Conservation (phyloP, 2,797 vertebrate genomes). For the Pelochelys cantorii region DNA sequence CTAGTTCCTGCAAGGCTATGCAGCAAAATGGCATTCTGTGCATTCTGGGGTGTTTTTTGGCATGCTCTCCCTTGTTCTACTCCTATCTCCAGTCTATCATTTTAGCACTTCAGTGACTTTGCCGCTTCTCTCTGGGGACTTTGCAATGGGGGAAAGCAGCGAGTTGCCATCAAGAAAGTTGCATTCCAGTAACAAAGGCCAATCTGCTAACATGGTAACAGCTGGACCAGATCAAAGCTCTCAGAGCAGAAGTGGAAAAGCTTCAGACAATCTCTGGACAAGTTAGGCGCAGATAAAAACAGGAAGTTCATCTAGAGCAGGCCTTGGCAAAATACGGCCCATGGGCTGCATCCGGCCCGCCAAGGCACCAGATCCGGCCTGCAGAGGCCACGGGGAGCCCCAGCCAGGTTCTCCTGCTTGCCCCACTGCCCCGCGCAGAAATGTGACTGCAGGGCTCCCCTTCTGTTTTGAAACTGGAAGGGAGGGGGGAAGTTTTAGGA, state of each 20-base stretch:
- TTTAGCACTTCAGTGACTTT: not conserved
- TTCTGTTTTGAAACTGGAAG: too few species aligned
- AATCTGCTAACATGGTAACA: not conserved
- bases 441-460: too few species aligned
- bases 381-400: too few species aligned
- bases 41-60: not conserved
- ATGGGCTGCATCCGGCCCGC: too few species aligned
- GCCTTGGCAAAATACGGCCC: too few species aligned
- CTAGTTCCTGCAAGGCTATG: not conserved
- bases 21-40: not conserved
- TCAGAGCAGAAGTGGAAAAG: not conserved
- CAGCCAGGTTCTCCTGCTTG: too few species aligned
- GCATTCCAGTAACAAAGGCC: not conserved
- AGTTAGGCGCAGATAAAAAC: not conserved
- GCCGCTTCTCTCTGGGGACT: not conserved
- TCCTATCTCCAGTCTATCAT: not conserved
- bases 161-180: not conserved
- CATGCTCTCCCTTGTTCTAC: not conserved
- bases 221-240: not conserved
- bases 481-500: too few species aligned
- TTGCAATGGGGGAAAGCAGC: not conserved
- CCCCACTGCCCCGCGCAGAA: too few species aligned
- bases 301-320: not conserved
- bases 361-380: too few species aligned
- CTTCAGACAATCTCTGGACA: not conserved